These are phyloP conservation scores for Neomonachus schauinslandi DNA, from an alignment of 2,113 vertebrate species.

Conservation along the genomic window DNA sequence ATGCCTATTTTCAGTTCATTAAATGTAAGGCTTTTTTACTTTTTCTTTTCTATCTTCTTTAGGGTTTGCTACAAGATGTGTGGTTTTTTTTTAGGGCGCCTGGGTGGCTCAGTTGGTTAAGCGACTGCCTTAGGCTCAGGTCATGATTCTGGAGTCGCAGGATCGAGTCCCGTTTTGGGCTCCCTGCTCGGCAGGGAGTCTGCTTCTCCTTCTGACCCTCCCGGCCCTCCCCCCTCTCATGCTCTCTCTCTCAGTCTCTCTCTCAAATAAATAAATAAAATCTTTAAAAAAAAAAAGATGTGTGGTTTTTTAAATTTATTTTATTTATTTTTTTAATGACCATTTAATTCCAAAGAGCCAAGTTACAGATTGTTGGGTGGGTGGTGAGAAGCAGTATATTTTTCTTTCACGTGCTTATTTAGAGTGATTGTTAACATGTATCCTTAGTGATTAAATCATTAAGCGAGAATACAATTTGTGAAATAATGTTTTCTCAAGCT, in stretches of 20 bases:
- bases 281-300: not conserved
- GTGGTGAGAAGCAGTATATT: conserved; percentile 65
- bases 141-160: too few species aligned
- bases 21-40: not conserved
- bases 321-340: not conserved
- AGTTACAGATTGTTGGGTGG: conserved; percentile 66
- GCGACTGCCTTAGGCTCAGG: too few species aligned
- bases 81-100: not conserved
- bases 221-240: too few species aligned
- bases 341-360: conserved; percentile 64
- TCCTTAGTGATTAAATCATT: conserved; percentile 80
- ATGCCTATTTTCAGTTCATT: not conserved
- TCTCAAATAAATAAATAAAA: too few species aligned
- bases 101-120: too few species aligned
- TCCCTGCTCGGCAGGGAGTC: too few species aligned
- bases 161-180: too few species aligned
- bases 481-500: conserved; percentile 71
- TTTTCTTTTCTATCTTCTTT: not conserved
- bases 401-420: conserved; percentile 64
- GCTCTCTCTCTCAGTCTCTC: too few species aligned
- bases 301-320: not conserved
- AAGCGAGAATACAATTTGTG: conserved; percentile 48
- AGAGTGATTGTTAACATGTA: conserved; percentile 72
- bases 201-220: too few species aligned
- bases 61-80: not conserved